Conservation (phyloP, 2,888 invertebrate genomes). For the Orthonevra nobilis region DNA sequence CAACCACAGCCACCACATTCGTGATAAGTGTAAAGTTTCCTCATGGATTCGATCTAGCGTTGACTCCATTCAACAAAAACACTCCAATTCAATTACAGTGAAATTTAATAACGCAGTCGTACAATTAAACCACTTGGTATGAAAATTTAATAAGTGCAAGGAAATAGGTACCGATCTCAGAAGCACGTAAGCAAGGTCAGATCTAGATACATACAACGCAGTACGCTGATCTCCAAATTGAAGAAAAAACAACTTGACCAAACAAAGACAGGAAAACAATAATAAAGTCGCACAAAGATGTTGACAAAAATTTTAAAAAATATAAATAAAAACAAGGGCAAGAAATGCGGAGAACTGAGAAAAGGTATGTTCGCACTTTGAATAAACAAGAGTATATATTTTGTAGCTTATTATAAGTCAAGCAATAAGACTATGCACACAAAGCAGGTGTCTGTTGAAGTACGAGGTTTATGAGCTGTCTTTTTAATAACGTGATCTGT, state of each 20-base stretch:
- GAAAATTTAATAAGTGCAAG: not conserved
- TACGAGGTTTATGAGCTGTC: no score
- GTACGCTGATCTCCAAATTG: not conserved
- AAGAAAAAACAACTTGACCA: conserved; percentile 13
- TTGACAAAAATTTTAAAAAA: conserved; percentile 51
- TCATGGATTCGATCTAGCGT: conserved; percentile 21
- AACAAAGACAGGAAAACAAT: conserved; percentile 16
- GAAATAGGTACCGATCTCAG: conserved; percentile 1
- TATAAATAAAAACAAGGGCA: conserved; percentile 34
- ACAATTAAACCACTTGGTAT: no score
- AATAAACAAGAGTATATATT: not conserved
- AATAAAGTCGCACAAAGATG: conserved; percentile 35
- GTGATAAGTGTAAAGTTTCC: conserved; percentile 20
- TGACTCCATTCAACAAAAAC: conserved; percentile 42
- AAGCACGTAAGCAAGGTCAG: conserved; percentile 39
- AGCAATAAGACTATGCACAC: no score
- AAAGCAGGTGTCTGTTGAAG: no score
- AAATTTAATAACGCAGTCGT: conserved; percentile 46
- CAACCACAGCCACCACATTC: conserved; percentile 53
- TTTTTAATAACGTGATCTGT: no score
- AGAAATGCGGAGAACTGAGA: conserved; percentile 11
- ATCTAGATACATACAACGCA: not conserved
- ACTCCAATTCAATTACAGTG: conserved; percentile 27
- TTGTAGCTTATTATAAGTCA: no score
- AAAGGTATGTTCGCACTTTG: no score